phyloP scores from a whole-genome alignment of 53 echinoderm and acorn worm genomes.

The Echinometra lucunter region DNA sequence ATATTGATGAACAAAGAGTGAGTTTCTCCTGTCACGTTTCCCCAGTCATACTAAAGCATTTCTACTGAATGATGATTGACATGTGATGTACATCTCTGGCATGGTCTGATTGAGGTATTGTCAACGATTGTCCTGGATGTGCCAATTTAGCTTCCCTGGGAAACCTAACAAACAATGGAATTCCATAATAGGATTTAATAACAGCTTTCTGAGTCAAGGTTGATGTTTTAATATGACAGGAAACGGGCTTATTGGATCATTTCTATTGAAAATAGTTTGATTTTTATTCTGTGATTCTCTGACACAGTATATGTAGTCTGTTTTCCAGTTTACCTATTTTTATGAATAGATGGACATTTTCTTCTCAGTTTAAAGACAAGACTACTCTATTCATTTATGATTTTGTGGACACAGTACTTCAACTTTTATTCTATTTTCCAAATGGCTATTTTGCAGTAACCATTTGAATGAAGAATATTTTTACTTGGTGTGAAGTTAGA shows the following conservation, averaged over 20 bases:
- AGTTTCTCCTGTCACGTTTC: too few relatives aligned
- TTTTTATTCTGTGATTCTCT: neutral
- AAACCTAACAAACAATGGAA: conserved; percentile 30
- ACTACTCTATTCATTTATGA: too few relatives aligned
- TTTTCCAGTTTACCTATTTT: too few relatives aligned
- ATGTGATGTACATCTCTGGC: neutral
- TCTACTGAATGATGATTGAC: neutral
- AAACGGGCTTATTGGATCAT: neutral
- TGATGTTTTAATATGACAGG: neutral
- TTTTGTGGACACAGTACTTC: too few relatives aligned
- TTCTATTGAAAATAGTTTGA: neutral
- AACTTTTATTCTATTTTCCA: too few relatives aligned
- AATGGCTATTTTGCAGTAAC: neutral
- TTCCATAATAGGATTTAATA: neutral
- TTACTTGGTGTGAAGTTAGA: neutral
- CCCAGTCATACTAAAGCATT: neutral
- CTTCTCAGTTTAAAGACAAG: too few relatives aligned
- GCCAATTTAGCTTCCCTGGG: conserved; percentile 36
- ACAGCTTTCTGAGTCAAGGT: conserved; percentile 20
- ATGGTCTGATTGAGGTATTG: neutral
- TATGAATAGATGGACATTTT: too few relatives aligned
- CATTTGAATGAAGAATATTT: neutral
- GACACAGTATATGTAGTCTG: too few relatives aligned
- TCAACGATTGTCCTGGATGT: conserved; percentile 24
- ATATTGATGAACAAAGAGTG: too few relatives aligned